These are phyloP conservation scores for Neolamprologus falcicula DNA, from an alignment of 2,113 vertebrate species.

Conservation along the genomic window DNA sequence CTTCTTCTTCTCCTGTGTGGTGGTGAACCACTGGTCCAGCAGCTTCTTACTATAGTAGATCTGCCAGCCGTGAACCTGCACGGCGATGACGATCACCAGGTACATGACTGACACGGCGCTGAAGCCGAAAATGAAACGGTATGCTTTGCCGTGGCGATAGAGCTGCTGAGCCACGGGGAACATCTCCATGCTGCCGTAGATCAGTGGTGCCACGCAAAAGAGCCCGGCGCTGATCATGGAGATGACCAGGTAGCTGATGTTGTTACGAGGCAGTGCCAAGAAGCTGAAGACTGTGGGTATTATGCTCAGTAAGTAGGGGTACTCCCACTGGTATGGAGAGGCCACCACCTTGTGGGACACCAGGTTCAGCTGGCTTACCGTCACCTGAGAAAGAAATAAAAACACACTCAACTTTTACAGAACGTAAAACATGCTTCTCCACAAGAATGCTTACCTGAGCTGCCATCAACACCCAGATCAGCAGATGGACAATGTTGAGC, in stretches of 20 bases:
- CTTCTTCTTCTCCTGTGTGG: slow-evolving; percentile 95
- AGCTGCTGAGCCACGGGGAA: slow-evolving; percentile 94
- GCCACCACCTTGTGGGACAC: slow-evolving; percentile 86
- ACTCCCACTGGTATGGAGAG: slow-evolving; percentile 95
- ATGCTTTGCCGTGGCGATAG: slow-evolving; percentile 90
- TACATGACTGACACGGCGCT: slow-evolving; percentile 90
- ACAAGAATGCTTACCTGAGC: slow-evolving; percentile 75
- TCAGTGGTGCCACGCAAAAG: slow-evolving; percentile 87
- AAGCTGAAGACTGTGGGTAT: slow-evolving; percentile 84
- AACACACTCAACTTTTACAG: not conserved
- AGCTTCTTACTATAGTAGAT: slow-evolving; percentile 98
- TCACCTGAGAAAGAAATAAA: slow-evolving; percentile 70
- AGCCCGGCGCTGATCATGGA: slow-evolving; percentile 95
- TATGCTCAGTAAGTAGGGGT: slow-evolving; percentile 89
- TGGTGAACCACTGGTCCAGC: slow-evolving; percentile 92
- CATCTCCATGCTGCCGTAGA: slow-evolving; percentile 97
- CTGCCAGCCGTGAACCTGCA: slow-evolving; percentile 95
- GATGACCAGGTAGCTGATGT: slow-evolving; percentile 94
- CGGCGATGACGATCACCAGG: slow-evolving; percentile 82
- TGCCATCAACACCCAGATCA: slow-evolving; percentile 82
- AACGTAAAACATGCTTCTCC: not conserved
- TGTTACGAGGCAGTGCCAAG: slow-evolving; percentile 89
- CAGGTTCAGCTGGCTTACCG: slow-evolving; percentile 82
- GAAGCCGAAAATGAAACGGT: slow-evolving; percentile 91
- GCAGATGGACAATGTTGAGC: slow-evolving; percentile 85